phyloP scores from a whole-genome alignment of 2,888 invertebrate species.

The Rhingia campestris region DNA sequence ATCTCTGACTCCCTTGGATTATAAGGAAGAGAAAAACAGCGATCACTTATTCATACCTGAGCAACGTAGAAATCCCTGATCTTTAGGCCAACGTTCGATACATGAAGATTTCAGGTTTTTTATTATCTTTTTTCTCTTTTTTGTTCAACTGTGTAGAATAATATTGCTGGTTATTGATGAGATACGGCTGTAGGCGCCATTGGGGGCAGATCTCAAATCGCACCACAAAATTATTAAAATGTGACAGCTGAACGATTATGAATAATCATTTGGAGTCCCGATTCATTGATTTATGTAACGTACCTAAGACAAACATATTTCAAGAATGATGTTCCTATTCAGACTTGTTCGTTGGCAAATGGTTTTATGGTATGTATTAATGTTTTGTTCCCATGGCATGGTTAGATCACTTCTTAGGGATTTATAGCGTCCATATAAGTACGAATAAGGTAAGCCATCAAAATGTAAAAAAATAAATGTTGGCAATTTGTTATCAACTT shows the following conservation, averaged over 20 bases:
- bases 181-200: constrained; percentile 80
- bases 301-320: constrained; percentile 65
- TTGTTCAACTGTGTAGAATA: constrained; percentile 66
- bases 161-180: constrained; percentile 79
- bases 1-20: constrained; percentile 35
- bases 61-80: constrained; percentile 36
- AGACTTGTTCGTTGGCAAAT: constrained; percentile 29
- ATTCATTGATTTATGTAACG: constrained; percentile 76
- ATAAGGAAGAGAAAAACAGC: constrained; percentile 46
- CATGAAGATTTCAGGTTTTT: constrained; percentile 61
- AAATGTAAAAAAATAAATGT: no score
- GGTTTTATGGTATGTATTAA: constrained; percentile 26
- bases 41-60: constrained; percentile 48
- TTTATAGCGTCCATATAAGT: constrained; percentile 10
- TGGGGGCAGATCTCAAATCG: constrained; percentile 79
- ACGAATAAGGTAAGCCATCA: background rate
- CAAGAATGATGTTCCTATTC: constrained; percentile 51
- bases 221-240: constrained; percentile 81
- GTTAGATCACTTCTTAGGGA: background rate
- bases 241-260: constrained; percentile 81
- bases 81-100: constrained; percentile 42
- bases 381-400: constrained; percentile 27
- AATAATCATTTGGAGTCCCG: constrained; percentile 78
- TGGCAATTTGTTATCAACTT: no score
- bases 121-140: constrained; percentile 35